A percentile compares a stretch with the other conserved stretches of the same genome.
These are phyloP conservation scores for Pseudolaguvia tuberculata DNA, from an alignment of 2,113 vertebrate genomes.

Conservation along the genomic window DNA sequence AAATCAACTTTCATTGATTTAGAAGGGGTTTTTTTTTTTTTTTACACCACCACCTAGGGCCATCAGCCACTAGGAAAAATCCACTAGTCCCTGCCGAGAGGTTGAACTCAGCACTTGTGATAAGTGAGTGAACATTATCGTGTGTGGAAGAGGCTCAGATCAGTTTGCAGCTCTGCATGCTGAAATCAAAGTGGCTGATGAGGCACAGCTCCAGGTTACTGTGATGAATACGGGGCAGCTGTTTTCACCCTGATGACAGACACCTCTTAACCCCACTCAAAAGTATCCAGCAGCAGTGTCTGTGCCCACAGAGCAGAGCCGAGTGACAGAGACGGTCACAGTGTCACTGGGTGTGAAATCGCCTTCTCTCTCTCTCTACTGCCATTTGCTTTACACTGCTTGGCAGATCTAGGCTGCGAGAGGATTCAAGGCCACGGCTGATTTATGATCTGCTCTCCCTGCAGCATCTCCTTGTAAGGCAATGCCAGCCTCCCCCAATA, in stretches of 20 bases:
- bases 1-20: neutral
- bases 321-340: slow-evolving; percentile 34
- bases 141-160: slow-evolving; percentile 48
- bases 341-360: neutral
- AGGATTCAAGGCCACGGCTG: slow-evolving; percentile 47
- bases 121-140: slow-evolving; percentile 39
- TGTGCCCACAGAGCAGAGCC: slow-evolving; percentile 43
- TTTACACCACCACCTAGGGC: neutral
- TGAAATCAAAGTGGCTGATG: slow-evolving; percentile 37
- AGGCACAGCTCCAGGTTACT: slow-evolving; percentile 27
- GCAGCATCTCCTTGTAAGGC: slow-evolving; percentile 60
- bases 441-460: slow-evolving; percentile 55
- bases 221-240: slow-evolving; percentile 31
- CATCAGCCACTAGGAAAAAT: slow-evolving; percentile 32
- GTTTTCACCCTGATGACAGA: slow-evolving; percentile 60
- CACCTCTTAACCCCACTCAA: slow-evolving; percentile 51
- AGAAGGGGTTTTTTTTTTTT: neutral
- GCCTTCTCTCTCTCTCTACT: slow-evolving; percentile 27
- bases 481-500: slow-evolving; percentile 50
- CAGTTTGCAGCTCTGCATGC: slow-evolving; percentile 39
- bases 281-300: slow-evolving; percentile 51
- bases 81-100: slow-evolving; percentile 27
- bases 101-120: slow-evolving; percentile 35
- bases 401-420: slow-evolving; percentile 48
- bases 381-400: slow-evolving; percentile 41